Percentiles rank a stretch among this genome's conserved stretches.
Conservation (phyloP, 2,113 vertebrate genomes). For the Henicopernis longicauda region DNA sequence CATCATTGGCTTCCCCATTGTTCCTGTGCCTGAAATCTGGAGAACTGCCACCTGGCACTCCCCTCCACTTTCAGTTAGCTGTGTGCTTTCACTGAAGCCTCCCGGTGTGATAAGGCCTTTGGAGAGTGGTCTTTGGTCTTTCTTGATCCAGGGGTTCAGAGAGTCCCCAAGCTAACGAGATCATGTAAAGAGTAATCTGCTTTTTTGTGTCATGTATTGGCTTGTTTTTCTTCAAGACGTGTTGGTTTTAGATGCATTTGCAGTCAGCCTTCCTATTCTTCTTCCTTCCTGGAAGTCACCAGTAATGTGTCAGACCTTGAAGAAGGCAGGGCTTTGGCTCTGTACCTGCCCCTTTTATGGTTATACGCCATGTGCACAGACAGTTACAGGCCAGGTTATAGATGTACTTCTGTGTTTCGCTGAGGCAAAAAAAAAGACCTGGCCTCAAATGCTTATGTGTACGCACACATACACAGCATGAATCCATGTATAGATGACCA, state of each 20-base stretch:
- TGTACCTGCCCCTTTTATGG: not conserved
- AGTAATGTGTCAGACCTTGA: not conserved
- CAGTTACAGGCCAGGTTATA: not conserved
- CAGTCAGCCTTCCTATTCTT: not conserved
- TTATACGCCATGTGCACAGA: rapidly evolving
- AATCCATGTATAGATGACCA: not conserved
- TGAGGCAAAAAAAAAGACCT: not conserved
- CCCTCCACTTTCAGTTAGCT: not conserved
- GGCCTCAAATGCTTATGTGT: not conserved
- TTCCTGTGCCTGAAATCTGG: not conserved
- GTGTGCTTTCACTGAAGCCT: not conserved
- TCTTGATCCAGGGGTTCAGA: not conserved
- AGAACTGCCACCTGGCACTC: not conserved
- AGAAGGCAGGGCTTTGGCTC: not conserved
- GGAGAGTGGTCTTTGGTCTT: not conserved
- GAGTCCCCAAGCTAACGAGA: not conserved
- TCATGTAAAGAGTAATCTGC: not conserved
- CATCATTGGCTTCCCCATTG: not conserved
- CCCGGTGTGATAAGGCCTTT: not conserved
- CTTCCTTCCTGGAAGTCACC: not conserved
- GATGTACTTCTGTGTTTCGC: not conserved
- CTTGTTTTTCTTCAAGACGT: not conserved
- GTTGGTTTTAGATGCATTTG: not conserved
- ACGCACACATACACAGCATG: too few relatives aligned
- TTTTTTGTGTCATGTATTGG: not conserved